Base-by-base conservation (phyloP, 2,797 vertebrate species). In the Pristis pectinata region DNA sequence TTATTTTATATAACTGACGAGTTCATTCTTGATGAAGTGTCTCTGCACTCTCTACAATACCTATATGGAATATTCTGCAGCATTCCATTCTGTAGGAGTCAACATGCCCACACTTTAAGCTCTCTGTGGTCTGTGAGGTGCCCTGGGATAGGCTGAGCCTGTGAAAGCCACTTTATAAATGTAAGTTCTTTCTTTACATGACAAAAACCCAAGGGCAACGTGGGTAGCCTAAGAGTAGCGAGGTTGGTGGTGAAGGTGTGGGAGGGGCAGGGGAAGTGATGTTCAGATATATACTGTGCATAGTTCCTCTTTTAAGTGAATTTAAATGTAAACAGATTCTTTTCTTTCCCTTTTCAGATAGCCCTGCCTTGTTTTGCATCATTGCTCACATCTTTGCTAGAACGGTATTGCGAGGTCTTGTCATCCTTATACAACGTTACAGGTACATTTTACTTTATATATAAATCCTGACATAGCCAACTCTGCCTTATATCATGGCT, bases 361-460 rank as follows among this genome's bases (percentile, higher is more conserved):
- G 95, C 96, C 94, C 95, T 96, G 24, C 96, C 95, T 91, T 97
- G 97, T 95, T 96, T 96, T 61, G 96, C 96, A 83, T 95, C 96
- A 2, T 95, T 95, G 89, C 96, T 95, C 94, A 94, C 96, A 15
- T 96, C 96, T 80, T 96, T 97, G 34, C 96, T 96, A 95, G 96
- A 97, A 95, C 97, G 95, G 64, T 96, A 97, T 96, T 97, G 97
- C 44, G 96, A 97, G 96, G 96, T 96, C 44, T 94, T 97, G 87
- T 96, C 96, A 80, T 95, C 95, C 72, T 95, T 95, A 94, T 94
- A 95, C 95, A 97, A 97, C 94, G 94, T 97, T 95, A 97, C 97
- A 97, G 97, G 97, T 97, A 97, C 95, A 49, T 0, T 37, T 91
- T 67, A 67, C 37, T 53, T 91, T 61, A 22, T 64, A 64, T 64